phyloP scores from a whole-genome alignment of 2,113 vertebrate genomes.

The Drymodes brunneopygia region DNA sequence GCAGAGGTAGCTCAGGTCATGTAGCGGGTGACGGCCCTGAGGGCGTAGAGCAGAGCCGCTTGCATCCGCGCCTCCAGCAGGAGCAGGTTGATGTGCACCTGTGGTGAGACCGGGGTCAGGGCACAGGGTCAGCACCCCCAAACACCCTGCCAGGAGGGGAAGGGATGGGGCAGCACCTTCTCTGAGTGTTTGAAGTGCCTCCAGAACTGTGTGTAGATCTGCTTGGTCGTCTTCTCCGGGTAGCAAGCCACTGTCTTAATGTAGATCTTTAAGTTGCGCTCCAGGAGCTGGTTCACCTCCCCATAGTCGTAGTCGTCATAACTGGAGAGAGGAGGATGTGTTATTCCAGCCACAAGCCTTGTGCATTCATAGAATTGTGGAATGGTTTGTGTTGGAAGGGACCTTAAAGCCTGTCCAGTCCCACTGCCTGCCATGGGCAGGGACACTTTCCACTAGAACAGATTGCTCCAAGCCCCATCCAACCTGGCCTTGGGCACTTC shows the following conservation, averaged over 20 bases:
- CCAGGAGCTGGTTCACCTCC: slow-evolving; percentile 91
- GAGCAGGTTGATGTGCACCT: slow-evolving; percentile 93
- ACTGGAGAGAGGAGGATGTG: slow-evolving; percentile 33
- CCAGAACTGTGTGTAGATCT: slow-evolving; percentile 87
- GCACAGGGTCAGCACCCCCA: neutral
- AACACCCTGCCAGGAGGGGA: neutral
- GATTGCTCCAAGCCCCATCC: fast-evolving
- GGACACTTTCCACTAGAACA: neutral
- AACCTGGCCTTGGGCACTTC: neutral
- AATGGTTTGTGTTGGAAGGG: neutral
- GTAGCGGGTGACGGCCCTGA: slow-evolving; percentile 82
- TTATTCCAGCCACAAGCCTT: neutral
- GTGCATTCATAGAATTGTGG: neutral
- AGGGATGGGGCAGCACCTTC: slow-evolving; percentile 76
- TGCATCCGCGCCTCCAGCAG: slow-evolving; percentile 93
- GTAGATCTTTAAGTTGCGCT: slow-evolving; percentile 89
- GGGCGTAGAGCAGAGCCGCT: slow-evolving; percentile 88
- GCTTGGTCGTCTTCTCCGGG: slow-evolving; percentile 86
- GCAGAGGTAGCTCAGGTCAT: slow-evolving; percentile 72
- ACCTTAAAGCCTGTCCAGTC: neutral
- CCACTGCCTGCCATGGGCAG: neutral
- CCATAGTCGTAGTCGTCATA: slow-evolving; percentile 94
- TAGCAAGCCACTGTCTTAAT: slow-evolving; percentile 95
- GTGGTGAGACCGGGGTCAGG: neutral
- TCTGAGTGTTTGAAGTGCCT: slow-evolving; percentile 93